Conservation (phyloP, 2,797 vertebrate genomes). For the Oryzias sinensis region DNA sequence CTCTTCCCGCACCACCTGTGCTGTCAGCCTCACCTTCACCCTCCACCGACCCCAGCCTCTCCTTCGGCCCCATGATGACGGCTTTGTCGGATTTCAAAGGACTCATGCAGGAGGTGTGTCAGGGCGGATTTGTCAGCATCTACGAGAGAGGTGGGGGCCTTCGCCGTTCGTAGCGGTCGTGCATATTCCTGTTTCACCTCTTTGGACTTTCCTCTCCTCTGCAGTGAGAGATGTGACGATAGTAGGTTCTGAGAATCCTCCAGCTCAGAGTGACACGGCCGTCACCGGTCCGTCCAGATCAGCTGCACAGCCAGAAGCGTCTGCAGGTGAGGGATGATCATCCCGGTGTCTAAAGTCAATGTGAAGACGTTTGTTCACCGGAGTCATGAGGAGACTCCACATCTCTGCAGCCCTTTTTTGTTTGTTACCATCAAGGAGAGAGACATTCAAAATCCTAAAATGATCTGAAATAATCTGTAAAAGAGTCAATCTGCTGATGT, state of each 20-base stretch:
- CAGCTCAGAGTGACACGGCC: conserved; percentile 8
- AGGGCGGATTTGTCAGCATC: conserved; percentile 75
- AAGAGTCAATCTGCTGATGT: too few species aligned
- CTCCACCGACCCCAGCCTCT: conserved; percentile 48
- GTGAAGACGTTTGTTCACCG: not conserved
- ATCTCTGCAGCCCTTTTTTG: too few species aligned
- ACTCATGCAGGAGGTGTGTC: conserved; percentile 76
- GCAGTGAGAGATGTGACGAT: conserved; percentile 72
- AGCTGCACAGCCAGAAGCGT: conserved; percentile 33
- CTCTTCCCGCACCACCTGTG: conserved; percentile 55
- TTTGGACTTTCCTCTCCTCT: not conserved
- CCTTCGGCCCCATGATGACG: conserved; percentile 61
- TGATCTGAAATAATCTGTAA: too few species aligned
- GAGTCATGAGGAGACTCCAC: too few species aligned
- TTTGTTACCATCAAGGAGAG: too few species aligned
- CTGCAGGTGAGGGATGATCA: conserved; percentile 45
- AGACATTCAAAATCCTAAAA: too few species aligned
- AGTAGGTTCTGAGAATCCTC: conserved; percentile 38
- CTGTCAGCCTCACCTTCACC: conserved; percentile 54
- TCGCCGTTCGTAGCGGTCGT: not conserved
- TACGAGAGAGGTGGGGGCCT: conserved; percentile 70
- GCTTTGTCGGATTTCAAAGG: conserved; percentile 74
- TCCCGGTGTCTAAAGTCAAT: not conserved
- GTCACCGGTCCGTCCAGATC: conserved; percentile 5
- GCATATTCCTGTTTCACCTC: not conserved